These are phyloP conservation scores for Merops nubicus DNA, from an alignment of 2,113 vertebrate genomes.

Conservation along the genomic window DNA sequence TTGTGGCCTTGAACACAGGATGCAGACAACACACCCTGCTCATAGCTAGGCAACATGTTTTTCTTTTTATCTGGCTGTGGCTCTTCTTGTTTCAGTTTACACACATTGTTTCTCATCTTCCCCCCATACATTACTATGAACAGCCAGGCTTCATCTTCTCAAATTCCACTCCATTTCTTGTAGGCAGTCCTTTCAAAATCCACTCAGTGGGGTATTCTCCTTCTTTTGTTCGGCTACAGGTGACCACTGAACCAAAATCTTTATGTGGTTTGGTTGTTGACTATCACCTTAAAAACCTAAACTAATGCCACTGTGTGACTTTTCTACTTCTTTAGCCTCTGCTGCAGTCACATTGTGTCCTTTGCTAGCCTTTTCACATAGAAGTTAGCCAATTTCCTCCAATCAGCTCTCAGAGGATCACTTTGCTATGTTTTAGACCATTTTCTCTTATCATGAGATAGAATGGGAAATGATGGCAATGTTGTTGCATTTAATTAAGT, in stretches of 20 bases:
- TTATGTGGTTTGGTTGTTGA: not conserved
- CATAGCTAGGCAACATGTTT: not conserved
- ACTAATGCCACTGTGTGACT: not conserved
- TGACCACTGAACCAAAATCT: not conserved
- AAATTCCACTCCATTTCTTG: not conserved
- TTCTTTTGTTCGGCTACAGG: not conserved
- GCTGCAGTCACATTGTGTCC: not conserved
- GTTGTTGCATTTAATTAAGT: not conserved
- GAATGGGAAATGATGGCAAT: not conserved
- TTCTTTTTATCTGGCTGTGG: not conserved
- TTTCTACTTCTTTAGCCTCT: not conserved
- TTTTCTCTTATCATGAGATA: not conserved
- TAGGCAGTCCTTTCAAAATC: not conserved
- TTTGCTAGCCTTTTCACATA: not conserved
- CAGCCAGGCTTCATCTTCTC: not conserved
- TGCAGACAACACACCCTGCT: not conserved
- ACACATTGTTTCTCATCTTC: not conserved
- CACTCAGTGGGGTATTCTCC: not conserved
- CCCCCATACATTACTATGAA: rapidly evolving
- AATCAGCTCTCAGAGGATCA: not conserved
- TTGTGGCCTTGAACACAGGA: not conserved
- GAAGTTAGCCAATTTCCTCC: not conserved
- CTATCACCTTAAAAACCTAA: not conserved
- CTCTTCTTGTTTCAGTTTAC: not conserved
- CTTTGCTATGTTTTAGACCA: not conserved